Evolutionary conservation across 2,888 invertebrate genomes (phyloP).

Genomic region (Pollenia griseotomentosa): DNA sequence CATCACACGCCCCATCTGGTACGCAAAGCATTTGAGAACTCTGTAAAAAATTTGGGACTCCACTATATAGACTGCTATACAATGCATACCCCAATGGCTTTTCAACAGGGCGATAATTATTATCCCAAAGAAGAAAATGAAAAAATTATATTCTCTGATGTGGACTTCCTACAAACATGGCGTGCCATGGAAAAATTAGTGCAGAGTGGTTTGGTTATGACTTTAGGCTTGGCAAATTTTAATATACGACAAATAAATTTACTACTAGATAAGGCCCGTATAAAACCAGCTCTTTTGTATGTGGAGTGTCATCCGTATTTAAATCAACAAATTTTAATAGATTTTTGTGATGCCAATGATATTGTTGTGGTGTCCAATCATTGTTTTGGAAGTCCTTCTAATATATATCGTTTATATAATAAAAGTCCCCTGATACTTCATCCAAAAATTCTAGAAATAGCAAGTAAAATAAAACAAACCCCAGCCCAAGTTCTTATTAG

Average conservation of each 20-base stretch:
- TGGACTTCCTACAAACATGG: conserved; percentile 91
- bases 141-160: conserved; percentile 86
- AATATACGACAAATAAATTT: conserved; percentile 89
- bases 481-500: conserved; percentile 88
- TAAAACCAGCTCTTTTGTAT: conserved; percentile 89
- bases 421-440: conserved; percentile 46
- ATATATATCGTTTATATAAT: conserved; percentile 52
- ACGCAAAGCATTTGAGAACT: conserved; percentile 87
- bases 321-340: conserved; percentile 88
- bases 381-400: conserved; percentile 87
- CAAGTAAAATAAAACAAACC: conserved; percentile 87
- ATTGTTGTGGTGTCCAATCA: conserved; percentile 92
- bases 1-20: conserved; percentile 92
- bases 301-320: conserved; percentile 92
- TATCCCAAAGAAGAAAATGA: conserved; percentile 87
- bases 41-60: conserved; percentile 89
- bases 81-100: conserved; percentile 96
- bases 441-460: conserved; percentile 76
- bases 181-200: conserved; percentile 89
- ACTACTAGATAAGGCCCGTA: conserved; percentile 86
- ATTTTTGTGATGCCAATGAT: conserved; percentile 88
- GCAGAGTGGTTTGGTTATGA: conserved; percentile 87
- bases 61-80: conserved; percentile 94
- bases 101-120: conserved; percentile 85
- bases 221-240: conserved; percentile 91